Evolutionary conservation across 2,113 vertebrate genomes (phyloP).

Genomic region (Rhynchomys soricoides): DNA sequence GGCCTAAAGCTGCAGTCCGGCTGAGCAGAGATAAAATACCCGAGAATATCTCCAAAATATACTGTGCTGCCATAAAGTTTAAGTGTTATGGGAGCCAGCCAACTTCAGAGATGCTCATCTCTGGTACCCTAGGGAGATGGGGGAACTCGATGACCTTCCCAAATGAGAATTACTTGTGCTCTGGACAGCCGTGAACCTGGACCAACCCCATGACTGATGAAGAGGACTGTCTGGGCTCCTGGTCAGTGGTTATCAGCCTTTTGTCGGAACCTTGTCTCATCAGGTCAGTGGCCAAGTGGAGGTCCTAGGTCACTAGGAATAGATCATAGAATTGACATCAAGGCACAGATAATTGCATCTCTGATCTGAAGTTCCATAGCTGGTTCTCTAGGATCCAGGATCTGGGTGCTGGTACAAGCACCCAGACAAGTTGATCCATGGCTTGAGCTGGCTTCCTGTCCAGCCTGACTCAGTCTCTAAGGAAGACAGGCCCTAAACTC

Average conservation of each 20-base stretch:
- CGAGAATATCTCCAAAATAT: conserved; percentile 59
- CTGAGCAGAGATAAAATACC: conserved; percentile 67
- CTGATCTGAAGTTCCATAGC: neutral
- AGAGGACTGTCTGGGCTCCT: neutral
- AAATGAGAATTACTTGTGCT: neutral
- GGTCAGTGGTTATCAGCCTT: neutral
- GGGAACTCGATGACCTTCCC: neutral
- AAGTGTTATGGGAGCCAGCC: conserved; percentile 54
- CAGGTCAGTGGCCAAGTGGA: neutral
- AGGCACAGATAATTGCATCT: neutral
- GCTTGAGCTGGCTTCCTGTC: neutral
- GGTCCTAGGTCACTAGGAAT: neutral
- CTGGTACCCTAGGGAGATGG: neutral
- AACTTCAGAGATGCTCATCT: conserved; percentile 46
- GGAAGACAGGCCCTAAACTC: neutral
- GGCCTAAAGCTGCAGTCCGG: conserved; percentile 12
- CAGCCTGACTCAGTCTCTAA: neutral
- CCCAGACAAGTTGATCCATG: neutral
- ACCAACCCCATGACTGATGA: accelerated
- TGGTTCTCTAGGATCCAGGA: neutral
- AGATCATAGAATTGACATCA: neutral
- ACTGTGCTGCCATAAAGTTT: conserved; percentile 48
- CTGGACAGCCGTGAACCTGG: neutral
- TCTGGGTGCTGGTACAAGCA: neutral
- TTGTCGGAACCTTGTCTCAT: neutral